Conservation (phyloP, 1,140 invertebrate genomes). For the Drosophila biarmipes region DNA sequence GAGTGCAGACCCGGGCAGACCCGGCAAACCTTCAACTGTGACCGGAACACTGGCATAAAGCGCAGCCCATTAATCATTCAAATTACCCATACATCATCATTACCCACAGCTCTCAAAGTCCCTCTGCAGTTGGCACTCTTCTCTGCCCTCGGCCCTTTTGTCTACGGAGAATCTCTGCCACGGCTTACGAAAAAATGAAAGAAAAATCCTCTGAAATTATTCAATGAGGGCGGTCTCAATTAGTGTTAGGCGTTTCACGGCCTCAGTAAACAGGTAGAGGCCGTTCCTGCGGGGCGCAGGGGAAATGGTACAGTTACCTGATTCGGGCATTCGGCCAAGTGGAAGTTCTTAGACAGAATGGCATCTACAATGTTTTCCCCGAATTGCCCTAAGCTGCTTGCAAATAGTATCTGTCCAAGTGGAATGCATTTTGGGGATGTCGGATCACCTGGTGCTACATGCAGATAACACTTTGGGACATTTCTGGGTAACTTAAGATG, state of each 20-base stretch:
- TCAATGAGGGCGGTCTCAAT: slow-evolving; percentile 83
- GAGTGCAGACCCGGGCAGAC: slow-evolving; percentile 29
- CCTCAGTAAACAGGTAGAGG: slow-evolving; percentile 59
- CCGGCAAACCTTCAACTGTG: slow-evolving; percentile 43
- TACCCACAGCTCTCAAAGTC: slow-evolving; percentile 55
- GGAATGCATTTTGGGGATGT: slow-evolving; percentile 6
- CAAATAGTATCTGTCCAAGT: slow-evolving; percentile 14
- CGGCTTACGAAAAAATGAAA: slow-evolving; percentile 33
- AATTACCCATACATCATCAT: slow-evolving; percentile 82
- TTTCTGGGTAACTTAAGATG: not conserved
- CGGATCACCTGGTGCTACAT: slow-evolving; percentile 38
- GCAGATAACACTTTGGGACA: slow-evolving; percentile 27
- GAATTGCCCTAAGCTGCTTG: slow-evolving; percentile 62
- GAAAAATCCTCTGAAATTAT: slow-evolving; percentile 71
- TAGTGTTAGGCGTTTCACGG: slow-evolving; percentile 74
- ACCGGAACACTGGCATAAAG: slow-evolving; percentile 74
- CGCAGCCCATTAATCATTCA: slow-evolving; percentile 78
- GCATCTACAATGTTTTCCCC: slow-evolving; percentile 57
- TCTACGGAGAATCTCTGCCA: slow-evolving; percentile 45
- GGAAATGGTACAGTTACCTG: slow-evolving; percentile 57
- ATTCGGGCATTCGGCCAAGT: slow-evolving; percentile 57
- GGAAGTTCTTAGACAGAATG: slow-evolving; percentile 67
- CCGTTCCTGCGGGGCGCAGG: slow-evolving; percentile 19
- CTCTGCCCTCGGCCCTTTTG: slow-evolving; percentile 51
- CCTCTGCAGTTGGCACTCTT: slow-evolving; percentile 3